phyloP scores from a whole-genome alignment of 2,888 invertebrate genomes.

The Diarsia rubi region DNA sequence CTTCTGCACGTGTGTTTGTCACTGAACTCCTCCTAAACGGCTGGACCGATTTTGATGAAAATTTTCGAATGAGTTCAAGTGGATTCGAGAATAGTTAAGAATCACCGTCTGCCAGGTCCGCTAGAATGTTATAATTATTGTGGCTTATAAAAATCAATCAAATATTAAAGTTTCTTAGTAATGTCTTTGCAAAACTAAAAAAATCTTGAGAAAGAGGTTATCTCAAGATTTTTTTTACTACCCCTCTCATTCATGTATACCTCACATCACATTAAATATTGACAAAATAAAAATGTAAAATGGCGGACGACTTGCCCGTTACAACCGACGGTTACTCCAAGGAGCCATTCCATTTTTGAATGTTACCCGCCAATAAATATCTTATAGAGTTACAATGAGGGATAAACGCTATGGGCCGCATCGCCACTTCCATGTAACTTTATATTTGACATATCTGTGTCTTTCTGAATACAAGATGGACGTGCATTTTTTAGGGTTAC shows the following conservation, averaged over 20 bases:
- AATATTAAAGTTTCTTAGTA: no score
- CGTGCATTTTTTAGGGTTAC: conserved; percentile 61
- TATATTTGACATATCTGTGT: conserved; percentile 64
- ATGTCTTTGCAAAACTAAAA: no score
- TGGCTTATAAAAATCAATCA: no score
- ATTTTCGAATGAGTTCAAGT: no score
- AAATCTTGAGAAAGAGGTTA: no score
- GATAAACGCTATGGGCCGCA: conserved; percentile 81
- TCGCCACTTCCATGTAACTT: conserved; percentile 73
- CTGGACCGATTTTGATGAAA: no score
- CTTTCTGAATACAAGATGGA: conserved; percentile 41
- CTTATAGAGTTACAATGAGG: conserved; percentile 89
- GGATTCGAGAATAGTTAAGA: no score
- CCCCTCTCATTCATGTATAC: conserved; percentile 39
- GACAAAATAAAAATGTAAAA: conserved; percentile 90
- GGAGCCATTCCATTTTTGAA: conserved; percentile 88
- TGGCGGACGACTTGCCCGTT: conserved; percentile 83
- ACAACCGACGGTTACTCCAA: conserved; percentile 78
- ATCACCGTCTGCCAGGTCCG: no score
- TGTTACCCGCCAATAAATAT: conserved; percentile 89
- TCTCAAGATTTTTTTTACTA: no score
- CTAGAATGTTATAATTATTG: no score
- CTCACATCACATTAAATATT: conserved; percentile 88
- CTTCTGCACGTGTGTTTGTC: no score
- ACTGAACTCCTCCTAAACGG: no score